A percentile compares a stretch with the other conserved stretches of the same genome.
These are phyloP conservation scores for Cirrhinus mrigala DNA, from an alignment of 2,797 vertebrate species.

Conservation along the genomic window DNA sequence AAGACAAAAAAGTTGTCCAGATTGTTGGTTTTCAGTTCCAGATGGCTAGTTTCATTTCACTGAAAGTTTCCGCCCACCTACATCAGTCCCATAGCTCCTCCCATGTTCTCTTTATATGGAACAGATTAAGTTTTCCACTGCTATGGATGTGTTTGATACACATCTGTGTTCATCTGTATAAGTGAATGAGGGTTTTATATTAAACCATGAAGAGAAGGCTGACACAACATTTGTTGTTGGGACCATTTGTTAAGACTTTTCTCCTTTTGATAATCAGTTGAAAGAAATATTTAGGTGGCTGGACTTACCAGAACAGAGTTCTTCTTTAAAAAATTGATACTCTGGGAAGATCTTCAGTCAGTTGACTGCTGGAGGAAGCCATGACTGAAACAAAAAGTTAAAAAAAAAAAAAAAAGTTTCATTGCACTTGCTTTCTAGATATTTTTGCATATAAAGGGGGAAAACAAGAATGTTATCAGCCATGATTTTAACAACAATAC, in stretches of 20 bases:
- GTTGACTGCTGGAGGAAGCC: background rate
- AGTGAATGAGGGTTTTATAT: background rate
- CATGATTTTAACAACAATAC: no score
- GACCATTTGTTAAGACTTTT: background rate
- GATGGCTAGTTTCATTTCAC: conserved; percentile 2
- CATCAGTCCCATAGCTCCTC: background rate
- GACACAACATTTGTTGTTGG: background rate
- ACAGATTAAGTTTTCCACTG: background rate
- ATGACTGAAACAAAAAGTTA: background rate
- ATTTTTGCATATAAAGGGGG: background rate
- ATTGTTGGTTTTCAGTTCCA: background rate
- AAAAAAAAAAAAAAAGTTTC: background rate
- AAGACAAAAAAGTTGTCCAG: background rate
- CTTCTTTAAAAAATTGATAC: background rate
- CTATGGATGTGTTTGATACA: background rate
- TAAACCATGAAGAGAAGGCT: background rate
- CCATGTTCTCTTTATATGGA: background rate
- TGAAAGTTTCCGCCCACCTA: background rate
- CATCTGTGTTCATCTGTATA: background rate
- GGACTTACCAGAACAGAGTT: background rate
- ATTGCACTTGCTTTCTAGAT: background rate
- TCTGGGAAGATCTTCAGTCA: background rate
- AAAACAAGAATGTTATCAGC: background rate
- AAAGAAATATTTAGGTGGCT: background rate
- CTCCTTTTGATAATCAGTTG: background rate